phyloP scores from a whole-genome alignment of 2,113 vertebrate genomes.

The Phalacrocorax aristotelis region DNA sequence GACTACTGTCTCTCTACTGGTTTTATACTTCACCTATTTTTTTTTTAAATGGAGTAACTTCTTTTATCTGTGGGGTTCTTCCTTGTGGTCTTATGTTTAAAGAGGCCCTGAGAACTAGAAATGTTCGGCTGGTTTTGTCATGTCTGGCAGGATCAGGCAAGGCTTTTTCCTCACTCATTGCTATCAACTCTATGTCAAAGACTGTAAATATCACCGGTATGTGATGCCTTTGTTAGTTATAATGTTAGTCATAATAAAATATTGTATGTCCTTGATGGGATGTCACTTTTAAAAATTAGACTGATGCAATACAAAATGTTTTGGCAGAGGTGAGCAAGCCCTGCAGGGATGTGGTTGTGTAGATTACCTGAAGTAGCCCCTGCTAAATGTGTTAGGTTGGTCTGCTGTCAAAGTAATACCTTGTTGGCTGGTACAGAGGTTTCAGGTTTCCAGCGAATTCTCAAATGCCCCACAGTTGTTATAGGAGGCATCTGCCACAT shows the following conservation, averaged over 20 bases:
- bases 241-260: neutral
- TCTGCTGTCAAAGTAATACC: neutral
- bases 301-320: neutral
- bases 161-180: neutral
- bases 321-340: neutral
- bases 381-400: neutral
- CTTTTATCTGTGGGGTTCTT: neutral
- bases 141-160: neutral
- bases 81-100: neutral
- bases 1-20: neutral
- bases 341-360: neutral
- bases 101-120: neutral
- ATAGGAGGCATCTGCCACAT: neutral
- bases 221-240: neutral
- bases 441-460: neutral
- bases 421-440: neutral
- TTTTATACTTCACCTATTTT: neutral
- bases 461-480: neutral
- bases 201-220: neutral
- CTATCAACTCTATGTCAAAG: neutral
- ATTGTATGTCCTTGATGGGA: neutral
- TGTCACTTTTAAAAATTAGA: neutral
- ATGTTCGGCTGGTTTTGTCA: neutral
- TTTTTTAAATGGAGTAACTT: neutral
- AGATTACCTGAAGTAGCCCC: neutral